These are phyloP conservation scores for Diachasmimorpha longicaudata DNA, from an alignment of 1,140 invertebrate genomes.

Conservation along the genomic window DNA sequence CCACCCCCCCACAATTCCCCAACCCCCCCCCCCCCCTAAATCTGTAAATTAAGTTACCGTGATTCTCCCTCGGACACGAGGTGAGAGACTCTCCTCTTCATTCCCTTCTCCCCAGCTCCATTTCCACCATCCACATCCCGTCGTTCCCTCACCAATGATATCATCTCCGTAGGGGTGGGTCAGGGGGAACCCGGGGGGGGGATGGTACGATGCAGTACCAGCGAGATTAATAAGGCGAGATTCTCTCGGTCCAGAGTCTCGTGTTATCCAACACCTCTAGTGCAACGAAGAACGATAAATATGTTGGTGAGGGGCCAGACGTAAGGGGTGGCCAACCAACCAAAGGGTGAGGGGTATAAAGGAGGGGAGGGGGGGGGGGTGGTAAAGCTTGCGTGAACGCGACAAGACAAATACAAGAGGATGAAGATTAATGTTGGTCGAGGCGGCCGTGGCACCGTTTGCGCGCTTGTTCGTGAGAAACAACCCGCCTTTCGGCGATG, in stretches of 20 bases:
- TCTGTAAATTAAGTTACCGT: background rate
- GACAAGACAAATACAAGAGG: slow-evolving; percentile 50
- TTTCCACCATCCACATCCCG: background rate
- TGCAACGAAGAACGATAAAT: background rate
- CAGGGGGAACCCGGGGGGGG: no score
- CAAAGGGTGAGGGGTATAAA: slow-evolving; percentile 10
- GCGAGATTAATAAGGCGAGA: slow-evolving; percentile 45
- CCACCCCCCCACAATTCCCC: no score
- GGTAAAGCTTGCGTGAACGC: slow-evolving; percentile 26
- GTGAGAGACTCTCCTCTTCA: background rate
- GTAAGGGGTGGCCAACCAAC: slow-evolving; percentile 23
- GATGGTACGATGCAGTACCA: slow-evolving; percentile 11
- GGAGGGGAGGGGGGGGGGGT: background rate
- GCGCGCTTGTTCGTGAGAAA: slow-evolving; percentile 29
- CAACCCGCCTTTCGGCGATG: slow-evolving; percentile 31
- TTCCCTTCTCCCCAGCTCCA: background rate
- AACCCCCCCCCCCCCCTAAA: background rate
- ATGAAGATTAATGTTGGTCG: slow-evolving; percentile 51
- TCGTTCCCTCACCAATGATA: slow-evolving; percentile 21
- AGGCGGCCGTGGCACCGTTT: slow-evolving; percentile 27
- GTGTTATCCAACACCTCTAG: background rate
- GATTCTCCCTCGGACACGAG: background rate
- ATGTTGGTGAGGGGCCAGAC: slow-evolving; percentile 10
- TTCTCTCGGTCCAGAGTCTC: slow-evolving; percentile 13
- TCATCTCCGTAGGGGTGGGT: slow-evolving; percentile 33